These are phyloP conservation scores for Philhelius pedissequus DNA, from an alignment of 2,888 invertebrate genomes.

Conservation along the genomic window DNA sequence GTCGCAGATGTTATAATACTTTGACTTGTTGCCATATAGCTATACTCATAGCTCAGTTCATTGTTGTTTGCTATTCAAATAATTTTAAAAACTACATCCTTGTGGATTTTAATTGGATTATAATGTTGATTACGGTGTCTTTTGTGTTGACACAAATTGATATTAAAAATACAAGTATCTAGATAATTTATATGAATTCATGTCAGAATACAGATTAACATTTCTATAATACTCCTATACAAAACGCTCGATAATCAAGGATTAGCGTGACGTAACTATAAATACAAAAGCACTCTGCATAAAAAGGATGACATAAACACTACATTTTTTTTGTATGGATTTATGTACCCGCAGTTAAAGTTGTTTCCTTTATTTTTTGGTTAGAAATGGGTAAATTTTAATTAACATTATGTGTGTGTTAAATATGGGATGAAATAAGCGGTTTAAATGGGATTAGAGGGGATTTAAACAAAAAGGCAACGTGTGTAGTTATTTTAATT, in stretches of 20 bases:
- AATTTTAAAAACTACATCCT: neutral
- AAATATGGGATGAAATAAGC: neutral
- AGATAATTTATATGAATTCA: neutral
- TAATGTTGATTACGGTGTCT: neutral
- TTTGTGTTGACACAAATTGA: neutral
- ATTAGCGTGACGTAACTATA: neutral
- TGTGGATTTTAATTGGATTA: neutral
- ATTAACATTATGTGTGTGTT: neutral
- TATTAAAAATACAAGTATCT: neutral
- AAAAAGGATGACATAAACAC: neutral
- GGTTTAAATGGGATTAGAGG: neutral
- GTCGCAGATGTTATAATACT: neutral
- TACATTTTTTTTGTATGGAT: too few relatives aligned
- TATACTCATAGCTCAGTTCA: neutral
- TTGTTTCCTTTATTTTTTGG: neutral
- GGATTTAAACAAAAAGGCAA: constrained; percentile 1
- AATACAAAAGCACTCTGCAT: neutral
- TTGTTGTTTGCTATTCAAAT: neutral
- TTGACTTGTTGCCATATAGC: neutral
- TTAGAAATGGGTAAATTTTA: neutral
- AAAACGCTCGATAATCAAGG: neutral
- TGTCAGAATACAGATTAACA: neutral
- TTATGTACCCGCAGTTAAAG: too few relatives aligned
- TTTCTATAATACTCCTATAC: neutral
- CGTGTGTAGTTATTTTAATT: neutral